phyloP scores from a whole-genome alignment of 2,113 vertebrate genomes.

The Gracilinanus agilis region DNA sequence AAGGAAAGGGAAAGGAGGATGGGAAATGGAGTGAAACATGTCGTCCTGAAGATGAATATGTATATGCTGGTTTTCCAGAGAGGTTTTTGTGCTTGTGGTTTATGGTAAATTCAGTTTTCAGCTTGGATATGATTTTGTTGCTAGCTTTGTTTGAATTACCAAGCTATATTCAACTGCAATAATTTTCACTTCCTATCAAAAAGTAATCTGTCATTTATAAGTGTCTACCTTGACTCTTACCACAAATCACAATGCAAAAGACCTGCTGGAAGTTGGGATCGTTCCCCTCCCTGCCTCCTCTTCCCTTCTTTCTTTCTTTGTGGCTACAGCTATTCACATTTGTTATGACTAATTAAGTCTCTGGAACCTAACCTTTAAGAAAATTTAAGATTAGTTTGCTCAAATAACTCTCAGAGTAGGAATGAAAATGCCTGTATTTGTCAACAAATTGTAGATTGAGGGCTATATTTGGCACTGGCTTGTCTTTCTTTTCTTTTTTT shows the following conservation, averaged over 20 bases:
- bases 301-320: constrained; percentile 66
- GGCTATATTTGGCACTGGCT: neutral
- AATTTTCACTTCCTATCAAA: constrained; percentile 84
- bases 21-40: constrained; percentile 50
- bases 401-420: constrained; percentile 56
- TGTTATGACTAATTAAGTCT: constrained; percentile 51
- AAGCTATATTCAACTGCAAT: constrained; percentile 75
- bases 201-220: constrained; percentile 83
- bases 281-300: neutral
- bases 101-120: constrained; percentile 81
- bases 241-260: constrained; percentile 78
- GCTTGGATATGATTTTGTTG: constrained; percentile 82
- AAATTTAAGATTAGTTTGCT: neutral
- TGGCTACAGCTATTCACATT: constrained; percentile 71
- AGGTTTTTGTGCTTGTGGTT: constrained; percentile 73
- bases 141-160: constrained; percentile 82
- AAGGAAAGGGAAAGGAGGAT: neutral
- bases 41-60: constrained; percentile 74
- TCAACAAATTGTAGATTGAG: neutral
- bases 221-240: constrained; percentile 77
- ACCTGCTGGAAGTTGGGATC: constrained; percentile 58
- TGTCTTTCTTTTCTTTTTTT: neutral
- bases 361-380: constrained; percentile 19
- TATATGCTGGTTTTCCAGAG: constrained; percentile 64
- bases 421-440: constrained; percentile 33